Evolutionary conservation across 2,113 vertebrate genomes (phyloP).

Genomic region (Myotis brandtii): DNA sequence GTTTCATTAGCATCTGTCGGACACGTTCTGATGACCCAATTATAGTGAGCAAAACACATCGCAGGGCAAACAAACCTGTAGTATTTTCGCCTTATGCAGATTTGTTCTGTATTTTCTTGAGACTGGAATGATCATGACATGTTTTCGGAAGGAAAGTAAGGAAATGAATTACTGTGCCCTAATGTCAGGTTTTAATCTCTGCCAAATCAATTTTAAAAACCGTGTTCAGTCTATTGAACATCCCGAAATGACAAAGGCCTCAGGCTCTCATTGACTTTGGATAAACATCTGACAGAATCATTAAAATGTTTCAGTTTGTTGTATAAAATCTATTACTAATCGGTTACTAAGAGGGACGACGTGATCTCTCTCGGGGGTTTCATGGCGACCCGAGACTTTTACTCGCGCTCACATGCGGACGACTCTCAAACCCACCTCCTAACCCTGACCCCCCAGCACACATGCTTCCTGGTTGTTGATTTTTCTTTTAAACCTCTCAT

Average conservation of each 20-base stretch:
- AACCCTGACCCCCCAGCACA: not conserved
- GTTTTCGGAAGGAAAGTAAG: conserved; percentile 61
- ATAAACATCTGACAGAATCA: conserved; percentile 37
- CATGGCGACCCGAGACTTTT: not conserved
- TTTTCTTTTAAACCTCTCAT: not conserved
- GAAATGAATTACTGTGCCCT: conserved; percentile 47
- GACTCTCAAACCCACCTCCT: not conserved
- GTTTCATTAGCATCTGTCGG: conserved; percentile 49
- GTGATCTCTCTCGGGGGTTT: not conserved
- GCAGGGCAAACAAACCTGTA: conserved; percentile 25
- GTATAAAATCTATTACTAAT: not conserved
- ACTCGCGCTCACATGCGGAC: accelerated
- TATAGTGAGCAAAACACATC: conserved; percentile 40
- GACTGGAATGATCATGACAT: conserved; percentile 60
- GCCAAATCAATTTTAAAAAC: conserved; percentile 58
- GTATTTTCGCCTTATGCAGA: conserved; percentile 44
- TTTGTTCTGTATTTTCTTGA: conserved; percentile 55
- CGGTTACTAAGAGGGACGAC: not conserved
- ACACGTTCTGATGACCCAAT: conserved; percentile 39
- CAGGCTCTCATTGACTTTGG: conserved; percentile 60
- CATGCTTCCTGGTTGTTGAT: not conserved
- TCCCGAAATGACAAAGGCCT: conserved; percentile 46
- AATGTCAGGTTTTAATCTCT: conserved; percentile 69
- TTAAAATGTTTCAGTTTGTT: not conserved
- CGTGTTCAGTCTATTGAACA: not conserved